Conservation (phyloP, 2,888 invertebrate species). For the Pemphredon lugubris region DNA sequence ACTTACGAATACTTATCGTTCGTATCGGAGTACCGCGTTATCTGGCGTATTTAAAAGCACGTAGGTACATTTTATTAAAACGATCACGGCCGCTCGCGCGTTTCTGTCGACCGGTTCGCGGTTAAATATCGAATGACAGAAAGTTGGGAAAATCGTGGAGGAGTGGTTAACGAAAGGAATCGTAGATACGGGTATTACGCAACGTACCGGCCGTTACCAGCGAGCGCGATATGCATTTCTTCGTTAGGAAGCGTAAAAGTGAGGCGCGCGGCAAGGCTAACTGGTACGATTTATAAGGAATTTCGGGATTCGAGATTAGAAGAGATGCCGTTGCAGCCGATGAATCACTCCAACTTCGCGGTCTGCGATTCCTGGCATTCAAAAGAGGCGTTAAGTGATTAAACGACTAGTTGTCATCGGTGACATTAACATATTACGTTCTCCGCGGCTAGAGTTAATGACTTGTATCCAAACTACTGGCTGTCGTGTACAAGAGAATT, state of each 20-base stretch:
- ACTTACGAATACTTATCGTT: no score
- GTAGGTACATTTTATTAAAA: no score
- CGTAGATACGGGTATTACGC: no score
- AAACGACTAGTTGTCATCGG: slow-evolving; percentile 76
- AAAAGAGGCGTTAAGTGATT: slow-evolving; percentile 76
- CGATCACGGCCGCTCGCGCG: no score
- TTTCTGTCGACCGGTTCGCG: no score
- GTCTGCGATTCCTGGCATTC: slow-evolving; percentile 67
- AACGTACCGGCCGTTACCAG: no score
- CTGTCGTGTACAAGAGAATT: slow-evolving; percentile 60
- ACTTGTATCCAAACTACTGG: slow-evolving; percentile 67
- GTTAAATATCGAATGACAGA: no score
- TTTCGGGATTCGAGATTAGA: slow-evolving; percentile 66
- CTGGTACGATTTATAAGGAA: slow-evolving; percentile 62
- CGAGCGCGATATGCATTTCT: no score
- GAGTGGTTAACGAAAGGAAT: no score
- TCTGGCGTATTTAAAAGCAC: no score
- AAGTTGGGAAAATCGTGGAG: no score
- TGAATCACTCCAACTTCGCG: slow-evolving; percentile 61
- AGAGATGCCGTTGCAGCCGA: slow-evolving; percentile 64
- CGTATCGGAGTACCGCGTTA: no score
- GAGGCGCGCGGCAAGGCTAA: slow-evolving; percentile 35
- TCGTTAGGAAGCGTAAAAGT: slow-evolving; percentile 52
- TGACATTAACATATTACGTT: slow-evolving; percentile 72
- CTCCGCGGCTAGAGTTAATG: slow-evolving; percentile 67